Base-by-base conservation (phyloP, 2,113 vertebrate species). In the Rhegmatorhina hoffmannsi region DNA sequence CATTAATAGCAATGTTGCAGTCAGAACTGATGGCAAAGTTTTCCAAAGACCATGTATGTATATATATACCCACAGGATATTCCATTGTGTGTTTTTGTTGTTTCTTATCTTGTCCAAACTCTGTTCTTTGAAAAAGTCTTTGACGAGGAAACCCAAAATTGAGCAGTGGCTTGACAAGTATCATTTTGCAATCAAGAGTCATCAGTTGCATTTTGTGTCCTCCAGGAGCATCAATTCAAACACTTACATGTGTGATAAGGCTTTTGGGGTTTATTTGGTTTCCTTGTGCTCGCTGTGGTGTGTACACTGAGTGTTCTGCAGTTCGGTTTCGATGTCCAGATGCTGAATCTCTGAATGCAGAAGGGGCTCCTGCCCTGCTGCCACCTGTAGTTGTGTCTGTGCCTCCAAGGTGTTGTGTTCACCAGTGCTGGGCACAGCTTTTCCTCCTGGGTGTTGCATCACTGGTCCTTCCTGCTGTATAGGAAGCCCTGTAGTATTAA, bases 401-500 rank as follows among this genome's bases (percentile, higher is more conserved):
- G 89, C 94, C 95, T 97, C 92, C 84, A 87, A 91, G 89, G 70
- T 90, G 91, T 86, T 96, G 94, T 83, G 33, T 13, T 96, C 96
- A 90, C 95, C 94, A 93, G 92, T 84, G 94, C 92, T 91, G 91
- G 12, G 85, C 84, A 59, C 92, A 90, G 78, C 84, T 91, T 95
- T 94, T 92, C 55, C 95, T 97, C 93, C 81, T 33, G 40, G 49
- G 10, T 69, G 88, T 95, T 94, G 84, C 91, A 89, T 97, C 94
- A 87, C 96, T 97, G 97, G 84, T 97, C 97, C 95, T 96, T 96
- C 68, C 8, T 94, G 97, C 98, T 97, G 95, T 96, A 94, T 97
- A 87, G 97, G 97, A 98, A 98, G 96, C 96, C 97, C 97, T 97
- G 96, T 96, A 97, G 62, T 98, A 99, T 99, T 99, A 99, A 99